Evolutionary conservation across 1,140 invertebrate species (phyloP).

Genomic region (Carposina sasakii): DNA sequence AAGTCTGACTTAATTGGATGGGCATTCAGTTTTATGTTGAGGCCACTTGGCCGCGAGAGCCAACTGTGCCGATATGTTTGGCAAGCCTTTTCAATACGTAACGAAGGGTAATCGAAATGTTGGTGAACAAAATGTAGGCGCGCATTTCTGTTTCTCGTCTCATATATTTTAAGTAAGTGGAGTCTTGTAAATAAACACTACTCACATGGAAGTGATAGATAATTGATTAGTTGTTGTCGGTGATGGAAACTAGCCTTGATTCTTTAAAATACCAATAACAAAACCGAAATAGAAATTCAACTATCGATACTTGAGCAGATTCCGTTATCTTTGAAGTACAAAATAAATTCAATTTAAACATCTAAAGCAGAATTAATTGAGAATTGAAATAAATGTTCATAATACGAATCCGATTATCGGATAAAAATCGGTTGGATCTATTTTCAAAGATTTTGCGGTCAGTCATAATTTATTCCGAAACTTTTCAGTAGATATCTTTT

Average conservation of each 20-base stretch:
- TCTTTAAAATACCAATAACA: conserved; percentile 14
- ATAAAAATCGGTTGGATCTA: conserved; percentile 30
- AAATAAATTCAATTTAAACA: too few relatives aligned
- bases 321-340: conserved; percentile 10
- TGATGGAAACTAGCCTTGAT: too few relatives aligned
- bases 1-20: conserved; percentile 34
- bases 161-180: too few relatives aligned
- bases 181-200: too few relatives aligned
- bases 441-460: conserved; percentile 18
- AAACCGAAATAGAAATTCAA: conserved; percentile 29
- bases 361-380: too few relatives aligned
- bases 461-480: conserved; percentile 28
- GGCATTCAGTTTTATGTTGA: conserved; percentile 26
- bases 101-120: not conserved
- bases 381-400: conserved; percentile 29
- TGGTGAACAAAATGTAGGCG: not conserved
- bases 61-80: not conserved
- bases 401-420: conserved; percentile 34
- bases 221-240: too few relatives aligned
- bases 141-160: not conserved
- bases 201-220: too few relatives aligned
- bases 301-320: conserved; percentile 17
- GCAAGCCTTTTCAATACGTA: not conserved
- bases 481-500: conserved; percentile 15
- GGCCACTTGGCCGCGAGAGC: too few relatives aligned